Base-by-base conservation (phyloP, 2,888 invertebrate species). In the Colletes collaris region DNA sequence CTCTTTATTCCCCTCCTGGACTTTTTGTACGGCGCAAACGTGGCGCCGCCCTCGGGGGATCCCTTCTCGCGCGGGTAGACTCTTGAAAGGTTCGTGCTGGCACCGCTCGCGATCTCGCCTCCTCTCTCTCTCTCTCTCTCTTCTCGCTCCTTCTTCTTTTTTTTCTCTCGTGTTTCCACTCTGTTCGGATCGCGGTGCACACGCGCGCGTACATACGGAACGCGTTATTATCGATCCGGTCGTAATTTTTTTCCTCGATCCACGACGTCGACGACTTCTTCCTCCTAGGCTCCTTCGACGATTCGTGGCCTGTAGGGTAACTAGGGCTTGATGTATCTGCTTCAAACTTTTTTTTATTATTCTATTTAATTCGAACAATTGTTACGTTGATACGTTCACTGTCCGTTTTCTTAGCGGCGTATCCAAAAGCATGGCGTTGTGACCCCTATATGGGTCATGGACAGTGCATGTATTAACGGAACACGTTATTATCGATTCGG, bases 1-100 rank as follows among this genome's bases (percentile, higher is more conserved):
- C 77, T 84, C 82, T 84, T 81, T 82, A 81, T 81, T 86, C 84
- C 82, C 84, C 81, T 86, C 83, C 76, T 68, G 79, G 79, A 83
- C 87, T 91, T 91, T 90, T 91, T 88, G 86, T 88, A 87, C 83
- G 88, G 86, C 90, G 90, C 90, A 92, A 90, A 90, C 89, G 89
- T 91, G 90, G 92, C 92, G 90, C 92, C 92, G 92, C 92, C 92
- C 91, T 92, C 90, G 77, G 50, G 27, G 40, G 72, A 75, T 82
- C 78, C 85, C 78, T 81, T 85, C 74, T 77, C 67, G 65, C 67
- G 56, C 37, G 60, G 59, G 65, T 19, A 73, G 19, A 64, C 52
- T 13, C 49, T 8, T 52, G 64, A 65, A 62, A 72, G 65, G 19
- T 59, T 59, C 65, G 44, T 27, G 44, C 44, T 46, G 46, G 60